These are phyloP conservation scores for Xanthia togata DNA, from an alignment of 2,888 invertebrate genomes.

Conservation along the genomic window DNA sequence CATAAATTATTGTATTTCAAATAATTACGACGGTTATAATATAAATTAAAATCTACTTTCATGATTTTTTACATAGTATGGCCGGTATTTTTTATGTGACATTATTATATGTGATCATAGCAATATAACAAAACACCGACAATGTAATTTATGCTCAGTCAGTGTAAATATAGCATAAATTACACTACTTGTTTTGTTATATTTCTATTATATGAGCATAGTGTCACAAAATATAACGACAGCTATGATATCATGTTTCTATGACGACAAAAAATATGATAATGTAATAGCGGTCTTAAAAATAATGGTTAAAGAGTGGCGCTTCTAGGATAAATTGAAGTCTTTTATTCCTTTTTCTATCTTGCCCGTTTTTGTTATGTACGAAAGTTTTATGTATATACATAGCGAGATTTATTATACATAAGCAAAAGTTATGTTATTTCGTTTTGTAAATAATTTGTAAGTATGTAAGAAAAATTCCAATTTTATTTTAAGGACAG, in stretches of 20 bases:
- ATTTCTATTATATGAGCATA: too few relatives aligned
- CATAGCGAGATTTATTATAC: slow-evolving; percentile 58
- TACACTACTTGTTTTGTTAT: too few relatives aligned
- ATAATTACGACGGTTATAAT: neutral
- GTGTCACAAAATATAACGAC: neutral
- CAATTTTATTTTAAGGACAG: slow-evolving; percentile 48
- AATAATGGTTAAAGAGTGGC: slow-evolving; percentile 15
- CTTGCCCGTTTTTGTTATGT: slow-evolving; percentile 60
- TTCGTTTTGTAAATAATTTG: slow-evolving; percentile 57
- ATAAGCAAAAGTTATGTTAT: slow-evolving; percentile 51
- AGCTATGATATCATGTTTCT: neutral
- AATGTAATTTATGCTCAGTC: neutral
- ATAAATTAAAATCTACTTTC: neutral
- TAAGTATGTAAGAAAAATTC: slow-evolving; percentile 50
- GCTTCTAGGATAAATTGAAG: slow-evolving; percentile 28
- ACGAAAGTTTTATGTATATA: slow-evolving; percentile 49
- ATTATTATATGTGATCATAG: neutral
- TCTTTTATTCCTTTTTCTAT: slow-evolving; percentile 7
- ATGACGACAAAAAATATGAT: neutral
- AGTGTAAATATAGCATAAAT: too few relatives aligned
- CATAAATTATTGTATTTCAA: neutral
- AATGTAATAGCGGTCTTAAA: neutral
- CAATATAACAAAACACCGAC: neutral
- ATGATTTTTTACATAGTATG: neutral
- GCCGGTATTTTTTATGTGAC: neutral